Base-by-base conservation (phyloP, 2,113 vertebrate genomes). In the Colossoma macropomum region DNA sequence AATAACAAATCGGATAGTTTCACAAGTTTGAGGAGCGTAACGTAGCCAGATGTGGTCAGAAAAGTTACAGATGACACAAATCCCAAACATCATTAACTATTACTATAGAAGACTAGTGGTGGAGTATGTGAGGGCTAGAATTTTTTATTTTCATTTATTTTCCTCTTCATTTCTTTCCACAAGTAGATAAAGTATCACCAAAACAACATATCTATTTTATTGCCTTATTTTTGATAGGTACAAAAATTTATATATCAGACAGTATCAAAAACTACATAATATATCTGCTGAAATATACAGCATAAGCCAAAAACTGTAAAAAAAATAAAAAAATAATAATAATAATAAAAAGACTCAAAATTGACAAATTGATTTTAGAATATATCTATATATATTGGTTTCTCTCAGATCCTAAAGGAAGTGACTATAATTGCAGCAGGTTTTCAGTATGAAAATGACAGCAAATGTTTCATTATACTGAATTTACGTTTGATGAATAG, bases 281-380 rank as follows among this genome's bases (percentile, higher is more conserved):
- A 50, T 73, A 81, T 81, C 54, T 77, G 74, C 60, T 84, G n/a
- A 48, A 80, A 41, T 69, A n/a, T 62, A 73, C 75, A 82, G 75
- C 69, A 82, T 79, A 79, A 28, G 56, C 80, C 75, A 85, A 82
- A 79, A 80, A 56, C 8, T 13, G 17, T 65, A 66, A 75, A 82
- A 25, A 3, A 25, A 12, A 45, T 4, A 28, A 83, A 45, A n/a
- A 68, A 79, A 23, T 5, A n/a, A n/a, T n/a, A n/a, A n/a, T n/a
- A n/a, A n/a, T n/a, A n/a, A n/a, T n/a, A n/a, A n/a, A n/a, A n/a
- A n/a, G 34, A 54, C 21, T 38, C 16, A 38, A 65, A 82, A 52
- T 54, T 50, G 11, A 75, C 45, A 78, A 72, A 45, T 32, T 60
- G 86, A 89, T 92, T 38, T 38, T 48, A 87, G 87, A 90, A 34